Evolutionary conservation across 2,113 vertebrate genomes (phyloP).

Genomic region (Beaufortia kweichowensis): DNA sequence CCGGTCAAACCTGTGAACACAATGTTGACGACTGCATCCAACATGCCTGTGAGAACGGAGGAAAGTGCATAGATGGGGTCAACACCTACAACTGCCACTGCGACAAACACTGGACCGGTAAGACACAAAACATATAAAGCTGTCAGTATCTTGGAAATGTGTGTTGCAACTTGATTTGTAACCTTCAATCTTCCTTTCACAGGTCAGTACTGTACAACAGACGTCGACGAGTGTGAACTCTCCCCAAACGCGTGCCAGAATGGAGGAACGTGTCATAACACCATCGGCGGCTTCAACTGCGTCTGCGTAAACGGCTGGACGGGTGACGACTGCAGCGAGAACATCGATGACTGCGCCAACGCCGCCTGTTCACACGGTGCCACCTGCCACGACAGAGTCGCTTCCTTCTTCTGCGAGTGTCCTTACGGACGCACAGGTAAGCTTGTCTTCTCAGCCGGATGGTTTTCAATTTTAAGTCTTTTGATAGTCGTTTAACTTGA

Average conservation of each 20-base stretch:
- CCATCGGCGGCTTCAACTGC: slow-evolving; percentile 85
- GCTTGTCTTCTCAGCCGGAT: background rate
- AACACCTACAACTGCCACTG: slow-evolving; percentile 95
- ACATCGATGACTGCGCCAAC: slow-evolving; percentile 93
- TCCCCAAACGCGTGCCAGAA: slow-evolving; percentile 96
- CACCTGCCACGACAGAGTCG: slow-evolving; percentile 94
- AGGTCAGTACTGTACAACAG: slow-evolving; percentile 96
- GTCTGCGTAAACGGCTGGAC: slow-evolving; percentile 97
- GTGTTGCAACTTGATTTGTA: background rate
- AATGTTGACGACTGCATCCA: slow-evolving; percentile 90
- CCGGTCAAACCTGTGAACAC: slow-evolving; percentile 88
- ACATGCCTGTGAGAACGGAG: slow-evolving; percentile 83
- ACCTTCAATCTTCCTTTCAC: background rate
- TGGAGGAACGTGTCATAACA: slow-evolving; percentile 92
- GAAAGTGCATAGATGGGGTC: slow-evolving; percentile 88
- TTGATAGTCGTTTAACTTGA: too few relatives aligned
- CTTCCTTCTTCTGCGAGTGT: slow-evolving; percentile 97
- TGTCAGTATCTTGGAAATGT: too few relatives aligned
- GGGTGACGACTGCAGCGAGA: slow-evolving; percentile 94
- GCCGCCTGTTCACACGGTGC: slow-evolving; percentile 89
- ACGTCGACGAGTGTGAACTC: slow-evolving; percentile 92
- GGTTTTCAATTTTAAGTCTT: background rate
- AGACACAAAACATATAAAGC: too few relatives aligned
- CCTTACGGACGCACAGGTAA: slow-evolving; percentile 91
- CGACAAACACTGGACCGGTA: slow-evolving; percentile 85